Evolutionary conservation across 2,797 vertebrate genomes (phyloP), one percentile per base, ranked within the genome.

Genomic region (Nyctibius grandis): DNA sequence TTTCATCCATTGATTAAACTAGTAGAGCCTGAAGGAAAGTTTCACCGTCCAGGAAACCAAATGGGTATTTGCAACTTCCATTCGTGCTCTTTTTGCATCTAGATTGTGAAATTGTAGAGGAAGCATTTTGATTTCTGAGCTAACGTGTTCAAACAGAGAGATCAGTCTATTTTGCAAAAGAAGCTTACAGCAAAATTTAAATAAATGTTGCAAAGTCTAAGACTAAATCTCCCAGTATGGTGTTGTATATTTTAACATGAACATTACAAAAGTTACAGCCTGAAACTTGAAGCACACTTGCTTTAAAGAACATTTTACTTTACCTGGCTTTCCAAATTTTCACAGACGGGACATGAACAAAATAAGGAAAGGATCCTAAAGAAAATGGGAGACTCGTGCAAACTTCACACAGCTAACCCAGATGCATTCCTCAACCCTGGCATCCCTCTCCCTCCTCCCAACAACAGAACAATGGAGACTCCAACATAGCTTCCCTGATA

Each of bases 1-100:
- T 93, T 96, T 92, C 60, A 95, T 83, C 29, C 68, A 88, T 77
- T 91, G 85, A 94, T 95, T 96, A 93, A 95, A 89, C 56, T 68
- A 89, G n/a, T 36, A 85, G 51, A 93, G 67, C 87, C 87, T 89
- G 70, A 93, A 95, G 81, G 72, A 94, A 80, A 3, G 1, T 85
- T 85, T 92, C 56, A 92, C 68, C 31, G 56, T 48, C 28, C 44
- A 85, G 72, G 78, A 95, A 95, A 89, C 40, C 36, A 76, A 87
- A 92, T 56, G 45, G 47, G 48, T 89, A 63, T 88, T 93, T 95
- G 65, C 77, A 77, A 73, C 44, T 64, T 75, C 25, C 23, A 51
- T 92, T 85, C 40, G 64, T 57, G 44, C 18, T 67, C 17, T 48
- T 81, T 85, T 89, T 91, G 60, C 53, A 74, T 69, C 64, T 34